Evolutionary conservation across 2,113 vertebrate species (phyloP).

Genomic region (Phrynocephalus versicolor): DNA sequence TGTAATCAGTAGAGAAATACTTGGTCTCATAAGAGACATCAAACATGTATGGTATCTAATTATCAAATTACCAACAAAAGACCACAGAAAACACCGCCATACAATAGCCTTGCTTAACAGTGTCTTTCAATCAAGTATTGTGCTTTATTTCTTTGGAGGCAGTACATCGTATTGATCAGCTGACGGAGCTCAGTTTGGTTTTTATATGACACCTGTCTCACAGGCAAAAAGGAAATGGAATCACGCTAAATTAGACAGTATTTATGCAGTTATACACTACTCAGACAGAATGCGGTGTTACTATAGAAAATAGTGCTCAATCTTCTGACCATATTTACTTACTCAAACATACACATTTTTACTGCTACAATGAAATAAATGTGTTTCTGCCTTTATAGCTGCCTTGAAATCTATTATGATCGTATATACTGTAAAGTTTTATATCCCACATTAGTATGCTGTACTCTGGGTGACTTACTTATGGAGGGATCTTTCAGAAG

Average conservation of each 20-base stretch:
- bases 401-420: background rate
- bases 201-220: background rate
- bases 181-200: background rate
- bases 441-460: background rate
- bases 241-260: background rate
- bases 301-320: background rate
- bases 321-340: background rate
- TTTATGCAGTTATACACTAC: background rate
- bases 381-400: background rate
- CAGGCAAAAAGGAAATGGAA: conserved; percentile 6
- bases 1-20: background rate
- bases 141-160: background rate
- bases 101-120: background rate
- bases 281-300: conserved; percentile 12
- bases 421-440: background rate
- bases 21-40: background rate
- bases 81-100: conserved; percentile 18
- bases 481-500: background rate
- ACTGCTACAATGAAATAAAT: background rate
- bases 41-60: conserved; percentile 9
- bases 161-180: background rate
- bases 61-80: conserved; percentile 1
- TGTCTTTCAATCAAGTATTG: background rate
- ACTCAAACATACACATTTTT: conserved; percentile 5
- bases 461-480: background rate